Evolutionary conservation across 2,113 vertebrate genomes (phyloP).

Genomic region (Rhinichthys klamathensis): DNA sequence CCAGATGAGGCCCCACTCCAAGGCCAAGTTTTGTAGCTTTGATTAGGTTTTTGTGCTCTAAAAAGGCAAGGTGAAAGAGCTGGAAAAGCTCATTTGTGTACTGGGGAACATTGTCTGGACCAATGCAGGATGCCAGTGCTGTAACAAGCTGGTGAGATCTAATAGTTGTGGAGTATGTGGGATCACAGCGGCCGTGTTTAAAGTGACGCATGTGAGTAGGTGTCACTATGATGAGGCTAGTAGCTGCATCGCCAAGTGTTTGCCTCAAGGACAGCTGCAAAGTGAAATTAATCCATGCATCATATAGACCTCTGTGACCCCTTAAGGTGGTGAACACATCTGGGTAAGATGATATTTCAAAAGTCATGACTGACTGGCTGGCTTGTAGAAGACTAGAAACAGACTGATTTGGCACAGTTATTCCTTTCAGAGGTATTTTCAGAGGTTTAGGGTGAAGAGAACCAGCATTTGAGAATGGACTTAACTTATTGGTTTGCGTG

Average conservation of each 20-base stretch:
- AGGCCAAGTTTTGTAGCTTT: conserved; percentile 76
- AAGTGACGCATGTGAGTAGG: conserved; percentile 82
- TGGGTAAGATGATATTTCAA: conserved; percentile 76
- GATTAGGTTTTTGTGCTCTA: conserved; percentile 77
- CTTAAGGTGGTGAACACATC: conserved; percentile 76
- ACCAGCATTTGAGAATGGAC: conserved; percentile 39
- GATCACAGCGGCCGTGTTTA: conserved; percentile 81
- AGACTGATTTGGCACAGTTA: conserved; percentile 39
- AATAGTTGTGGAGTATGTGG: conserved; percentile 74
- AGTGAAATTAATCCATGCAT: conserved; percentile 80
- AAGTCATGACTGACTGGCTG: conserved; percentile 69
- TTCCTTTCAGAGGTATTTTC: conserved; percentile 59
- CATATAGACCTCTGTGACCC: conserved; percentile 75
- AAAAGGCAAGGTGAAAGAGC: conserved; percentile 74
- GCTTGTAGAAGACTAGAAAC: conserved; percentile 48
- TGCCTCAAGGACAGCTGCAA: conserved; percentile 78
- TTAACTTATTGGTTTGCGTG: conserved; percentile 49
- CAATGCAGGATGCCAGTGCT: conserved; percentile 61
- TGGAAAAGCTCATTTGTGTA: conserved; percentile 65
- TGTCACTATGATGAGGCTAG: conserved; percentile 74
- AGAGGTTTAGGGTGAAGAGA: conserved; percentile 58
- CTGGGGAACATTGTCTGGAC: conserved; percentile 59
- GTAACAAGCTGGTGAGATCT: conserved; percentile 68
- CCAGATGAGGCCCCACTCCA: conserved; percentile 78
- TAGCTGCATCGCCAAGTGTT: conserved; percentile 70